Evolutionary conservation across 2,113 vertebrate species (phyloP).

Genomic region (Oreochromis aureus): DNA sequence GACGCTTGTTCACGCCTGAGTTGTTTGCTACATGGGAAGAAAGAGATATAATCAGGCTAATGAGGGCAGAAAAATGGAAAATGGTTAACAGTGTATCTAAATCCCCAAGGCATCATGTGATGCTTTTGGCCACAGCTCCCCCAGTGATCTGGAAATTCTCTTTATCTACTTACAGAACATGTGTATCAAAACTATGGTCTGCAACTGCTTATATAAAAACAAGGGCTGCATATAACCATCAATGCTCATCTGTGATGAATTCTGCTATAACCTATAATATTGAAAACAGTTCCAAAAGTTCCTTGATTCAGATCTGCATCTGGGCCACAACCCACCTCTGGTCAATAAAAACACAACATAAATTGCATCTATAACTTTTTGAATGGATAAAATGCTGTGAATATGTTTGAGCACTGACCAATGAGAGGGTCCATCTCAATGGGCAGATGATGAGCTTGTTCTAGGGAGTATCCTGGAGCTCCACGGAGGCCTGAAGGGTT

Average conservation of each 20-base stretch:
- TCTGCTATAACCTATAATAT: background rate
- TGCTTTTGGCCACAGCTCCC: background rate
- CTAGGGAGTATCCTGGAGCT: constrained; percentile 76
- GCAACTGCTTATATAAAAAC: background rate
- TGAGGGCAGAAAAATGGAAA: background rate
- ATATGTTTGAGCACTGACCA: constrained; percentile 49
- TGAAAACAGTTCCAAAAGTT: background rate
- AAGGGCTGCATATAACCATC: background rate
- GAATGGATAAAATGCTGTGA: background rate
- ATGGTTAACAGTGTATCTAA: background rate
- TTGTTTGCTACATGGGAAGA: constrained; percentile 81
- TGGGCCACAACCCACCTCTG: background rate
- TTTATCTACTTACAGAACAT: background rate
- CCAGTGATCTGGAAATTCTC: background rate
- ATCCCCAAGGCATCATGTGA: background rate
- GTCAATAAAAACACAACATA: background rate
- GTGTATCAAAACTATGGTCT: background rate
- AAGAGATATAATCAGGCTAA: background rate
- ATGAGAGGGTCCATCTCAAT: constrained; percentile 81
- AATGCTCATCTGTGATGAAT: background rate
- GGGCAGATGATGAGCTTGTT: constrained; percentile 78
- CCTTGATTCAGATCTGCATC: background rate
- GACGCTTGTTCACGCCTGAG: constrained; percentile 94
- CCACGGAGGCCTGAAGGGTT: constrained; percentile 69
- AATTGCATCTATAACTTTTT: background rate